Evolutionary conservation across 2,888 invertebrate species (phyloP), one percentile per base, ranked within the genome.

Genomic region (Aphodius granarius): DNA sequence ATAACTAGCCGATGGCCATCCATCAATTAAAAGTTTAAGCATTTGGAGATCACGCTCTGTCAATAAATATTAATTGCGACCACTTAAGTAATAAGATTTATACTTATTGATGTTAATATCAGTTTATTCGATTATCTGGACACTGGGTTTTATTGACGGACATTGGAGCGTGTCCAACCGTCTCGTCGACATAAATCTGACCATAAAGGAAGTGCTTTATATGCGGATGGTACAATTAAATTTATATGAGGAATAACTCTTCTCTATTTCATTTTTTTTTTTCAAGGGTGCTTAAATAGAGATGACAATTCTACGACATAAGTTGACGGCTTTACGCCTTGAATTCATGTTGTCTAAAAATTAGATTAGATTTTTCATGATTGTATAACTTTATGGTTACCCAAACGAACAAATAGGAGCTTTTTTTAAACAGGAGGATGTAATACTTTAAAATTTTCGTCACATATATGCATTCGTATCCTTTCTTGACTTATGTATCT

Each of bases 61-160:
- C 75, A 76, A 78, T 76, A 76, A 78, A 78, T 76, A 75, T 76
- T 64, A 78, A 78, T 78, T 75, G 66, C 68, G 63, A 19, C 43
- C 71, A 73, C 66, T 72, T 71, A 68, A 66, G 22, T 75, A 78
- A 75, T 73, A 75, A 72, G 76, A 78, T 78, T 78, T 78, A 78
- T 78, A 73, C 63, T 75, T 75, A 78, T 78, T 75, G 68, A 63
- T 71, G 73, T 72, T 76, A 72, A 72, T 43, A 72, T 66, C 63
- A 71, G 70, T 75, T 75, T 66, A 68, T 73, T 75, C 75, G 75
- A 73, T 78, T 75, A 76, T 19, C 20, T 68, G n/a, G 43, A 43
- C 43, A 43, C 43, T 43, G 43, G 43, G 43, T 43, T 43, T 43
- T 43, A 43, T 43, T 43, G 43, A 43, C 43, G 43, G 43, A 3